phyloP scores from a whole-genome alignment of 2,888 invertebrate species.

The Belgica antarctica region DNA sequence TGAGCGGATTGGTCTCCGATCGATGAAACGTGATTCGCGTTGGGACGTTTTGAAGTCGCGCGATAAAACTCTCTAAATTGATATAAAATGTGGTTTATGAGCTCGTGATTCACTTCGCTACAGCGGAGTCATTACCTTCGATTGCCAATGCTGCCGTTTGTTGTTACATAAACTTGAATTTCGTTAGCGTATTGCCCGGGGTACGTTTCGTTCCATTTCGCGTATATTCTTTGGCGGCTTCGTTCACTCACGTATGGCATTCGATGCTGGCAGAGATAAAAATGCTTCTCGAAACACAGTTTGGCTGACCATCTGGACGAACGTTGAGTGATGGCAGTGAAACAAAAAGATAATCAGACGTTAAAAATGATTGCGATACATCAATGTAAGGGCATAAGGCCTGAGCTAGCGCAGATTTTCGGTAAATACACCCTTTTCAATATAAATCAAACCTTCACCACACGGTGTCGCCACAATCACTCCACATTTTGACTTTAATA shows the following conservation, averaged over 20 bases:
- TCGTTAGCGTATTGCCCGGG: conserved; percentile 54
- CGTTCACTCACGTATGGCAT: conserved; percentile 55
- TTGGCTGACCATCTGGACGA: conserved; percentile 53
- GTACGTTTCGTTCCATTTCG: conserved; percentile 54
- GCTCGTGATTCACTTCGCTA: neutral
- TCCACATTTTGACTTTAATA: too few species aligned
- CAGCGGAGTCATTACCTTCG: conserved; percentile 37
- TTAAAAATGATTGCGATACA: too few species aligned
- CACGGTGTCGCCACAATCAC: too few species aligned
- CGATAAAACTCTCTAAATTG: conserved; percentile 29
- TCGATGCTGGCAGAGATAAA: conserved; percentile 55
- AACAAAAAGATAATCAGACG: too few species aligned
- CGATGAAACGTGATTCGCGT: neutral
- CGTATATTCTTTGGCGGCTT: conserved; percentile 54
- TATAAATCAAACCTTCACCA: too few species aligned
- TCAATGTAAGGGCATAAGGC: too few species aligned
- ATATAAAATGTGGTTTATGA: too few species aligned
- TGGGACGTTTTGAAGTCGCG: neutral
- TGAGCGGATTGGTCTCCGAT: conserved; percentile 9
- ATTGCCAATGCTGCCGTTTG: conserved; percentile 41
- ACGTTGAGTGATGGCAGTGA: neutral
- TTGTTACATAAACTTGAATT: conserved; percentile 47
- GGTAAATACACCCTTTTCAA: too few species aligned
- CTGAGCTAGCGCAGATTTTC: too few species aligned
- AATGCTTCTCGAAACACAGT: conserved; percentile 53